Conservation (phyloP, 1,140 invertebrate species). For the Zaprionus ghesquierei region DNA sequence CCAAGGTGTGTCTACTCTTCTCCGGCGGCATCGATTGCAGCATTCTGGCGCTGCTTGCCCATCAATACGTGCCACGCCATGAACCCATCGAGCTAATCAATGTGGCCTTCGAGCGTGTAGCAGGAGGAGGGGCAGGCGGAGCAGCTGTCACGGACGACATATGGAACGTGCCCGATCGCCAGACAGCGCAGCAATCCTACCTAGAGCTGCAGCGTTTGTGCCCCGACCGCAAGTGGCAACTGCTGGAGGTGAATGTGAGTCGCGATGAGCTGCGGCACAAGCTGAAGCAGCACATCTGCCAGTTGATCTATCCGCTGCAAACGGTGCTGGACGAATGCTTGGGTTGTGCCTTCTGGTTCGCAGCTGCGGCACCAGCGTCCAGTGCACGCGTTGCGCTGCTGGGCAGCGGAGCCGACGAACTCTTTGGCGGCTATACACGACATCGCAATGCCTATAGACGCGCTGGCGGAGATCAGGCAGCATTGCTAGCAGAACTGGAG, state of each 20-base stretch:
- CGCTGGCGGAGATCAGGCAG: slow-evolving; percentile 73
- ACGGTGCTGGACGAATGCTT: slow-evolving; percentile 98
- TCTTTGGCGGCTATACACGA: slow-evolving; percentile 96
- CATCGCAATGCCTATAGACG: slow-evolving; percentile 89
- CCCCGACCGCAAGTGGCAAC: slow-evolving; percentile 86
- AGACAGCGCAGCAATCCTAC: slow-evolving; percentile 89
- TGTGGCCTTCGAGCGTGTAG: slow-evolving; percentile 93
- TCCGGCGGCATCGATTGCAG: slow-evolving; percentile 98
- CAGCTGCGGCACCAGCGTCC: slow-evolving; percentile 88
- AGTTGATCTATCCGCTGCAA: slow-evolving; percentile 91
- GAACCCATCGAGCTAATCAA: slow-evolving; percentile 97
- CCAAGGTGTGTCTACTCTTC: slow-evolving; percentile 93
- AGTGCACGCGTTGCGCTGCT: slow-evolving; percentile 59
- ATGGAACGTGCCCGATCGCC: slow-evolving; percentile 89
- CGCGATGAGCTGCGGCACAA: slow-evolving; percentile 86
- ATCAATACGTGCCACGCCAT: slow-evolving; percentile 87
- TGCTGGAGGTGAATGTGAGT: slow-evolving; percentile 89
- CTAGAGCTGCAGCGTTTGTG: slow-evolving; percentile 88
- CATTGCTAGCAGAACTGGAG: slow-evolving; percentile 88
- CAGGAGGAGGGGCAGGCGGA: not conserved
- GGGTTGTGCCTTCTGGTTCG: slow-evolving; percentile 98
- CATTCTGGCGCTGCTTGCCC: slow-evolving; percentile 90
- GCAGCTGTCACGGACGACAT: slow-evolving; percentile 1
- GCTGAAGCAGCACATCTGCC: slow-evolving; percentile 85
- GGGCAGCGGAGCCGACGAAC: slow-evolving; percentile 98